Base-by-base conservation (phyloP, 2,113 vertebrate genomes). In the Lipotes vexillifer region DNA sequence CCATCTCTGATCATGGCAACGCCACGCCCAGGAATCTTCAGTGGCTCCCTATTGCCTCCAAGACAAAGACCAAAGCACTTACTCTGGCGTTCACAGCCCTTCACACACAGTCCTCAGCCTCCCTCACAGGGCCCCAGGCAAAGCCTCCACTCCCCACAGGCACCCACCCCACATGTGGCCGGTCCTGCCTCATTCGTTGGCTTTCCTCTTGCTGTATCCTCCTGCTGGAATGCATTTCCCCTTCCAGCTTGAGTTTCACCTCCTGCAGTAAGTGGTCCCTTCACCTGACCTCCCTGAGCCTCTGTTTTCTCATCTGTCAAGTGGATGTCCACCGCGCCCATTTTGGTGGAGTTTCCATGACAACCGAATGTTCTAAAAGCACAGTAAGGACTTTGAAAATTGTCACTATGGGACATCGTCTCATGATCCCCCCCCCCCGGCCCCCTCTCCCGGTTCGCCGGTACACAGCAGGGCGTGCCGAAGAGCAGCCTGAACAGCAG, bases 201-300 rank as follows among this genome's bases (percentile, higher is more conserved):
- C 6, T 17, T 14, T 38, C 23, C 46, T 33, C 38, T 11, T 1
- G 21, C 87, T 17, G 20, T 5, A 2, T 11, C 4, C 49, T 14
- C 23, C 0, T 1, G 52, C 63, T 9, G 17, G 10, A 36, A 20
- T 0, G 31, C n/a, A 44, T 7, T 38, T 23, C 3, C 1, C 3
- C 10, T 36, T 27, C 65, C 23, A 18, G 65, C 3, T 2, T 10
- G 33, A 57, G 29, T 27, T 23, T 52, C 23, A 1, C 27, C 66
- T 55, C 38, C 71, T 82, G 41, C 57, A 33, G 65, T 17, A 66
- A 44, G 87, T 5, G 5, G 17, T 13, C 44, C 44, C 36, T 78
- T n/a, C 11, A 10, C 36, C 52, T 15, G 1, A 2, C 31, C 52
- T 71, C 33, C 12, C 23, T 4, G 25, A 69, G 66, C 74, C 74